These are phyloP conservation scores for Nycticorax nycticorax DNA, from an alignment of 2,113 vertebrate genomes.

Conservation along the genomic window DNA sequence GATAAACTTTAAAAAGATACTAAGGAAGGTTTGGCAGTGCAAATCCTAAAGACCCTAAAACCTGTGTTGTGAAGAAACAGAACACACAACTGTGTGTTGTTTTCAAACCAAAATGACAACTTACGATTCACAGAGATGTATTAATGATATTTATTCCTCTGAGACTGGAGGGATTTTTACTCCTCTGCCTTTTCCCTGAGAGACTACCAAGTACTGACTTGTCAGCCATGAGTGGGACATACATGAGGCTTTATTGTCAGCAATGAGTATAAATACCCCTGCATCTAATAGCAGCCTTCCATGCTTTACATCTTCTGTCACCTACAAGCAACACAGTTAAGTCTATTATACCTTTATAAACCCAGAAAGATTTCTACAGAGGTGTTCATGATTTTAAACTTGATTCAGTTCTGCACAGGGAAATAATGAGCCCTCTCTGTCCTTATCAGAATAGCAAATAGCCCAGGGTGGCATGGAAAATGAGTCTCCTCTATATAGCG, in stretches of 20 bases:
- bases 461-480: not conserved
- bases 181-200: not conserved
- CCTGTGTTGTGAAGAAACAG: not conserved
- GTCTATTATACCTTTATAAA: not conserved
- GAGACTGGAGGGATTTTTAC: not conserved
- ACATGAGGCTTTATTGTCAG: not conserved
- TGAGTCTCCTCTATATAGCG: fast-evolving
- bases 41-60: not conserved
- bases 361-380: not conserved
- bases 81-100: fast-evolving
- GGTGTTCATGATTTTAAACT: not conserved
- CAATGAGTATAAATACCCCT: not conserved
- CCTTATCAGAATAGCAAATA: not conserved
- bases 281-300: not conserved
- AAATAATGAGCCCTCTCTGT: not conserved
- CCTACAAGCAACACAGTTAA: not conserved
- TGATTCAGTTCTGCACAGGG: not conserved
- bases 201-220: not conserved
- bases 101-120: not conserved
- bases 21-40: not conserved
- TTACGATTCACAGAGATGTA: not conserved
- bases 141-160: not conserved
- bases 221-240: not conserved
- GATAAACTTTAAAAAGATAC: not conserved
- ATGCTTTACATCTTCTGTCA: not conserved